These are phyloP conservation scores for Oncorhynchus kisutch DNA, from an alignment of 2,113 vertebrate species.

Conservation along the genomic window DNA sequence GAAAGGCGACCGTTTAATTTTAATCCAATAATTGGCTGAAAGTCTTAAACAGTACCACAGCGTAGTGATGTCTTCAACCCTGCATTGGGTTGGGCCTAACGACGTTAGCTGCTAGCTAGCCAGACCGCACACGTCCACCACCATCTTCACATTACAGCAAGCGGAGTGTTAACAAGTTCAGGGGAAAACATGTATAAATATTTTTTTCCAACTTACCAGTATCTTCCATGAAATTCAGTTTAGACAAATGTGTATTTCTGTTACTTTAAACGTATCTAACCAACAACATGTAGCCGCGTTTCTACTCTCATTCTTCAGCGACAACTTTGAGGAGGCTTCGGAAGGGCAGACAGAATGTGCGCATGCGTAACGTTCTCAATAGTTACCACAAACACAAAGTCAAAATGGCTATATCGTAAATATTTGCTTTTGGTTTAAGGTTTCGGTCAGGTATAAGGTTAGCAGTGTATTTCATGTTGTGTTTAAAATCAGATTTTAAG, in stretches of 20 bases:
- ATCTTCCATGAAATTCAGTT: constrained; percentile 60
- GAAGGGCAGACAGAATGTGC: constrained; percentile 16
- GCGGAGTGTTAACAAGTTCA: not conserved
- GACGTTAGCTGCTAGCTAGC: not conserved
- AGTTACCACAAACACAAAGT: no score
- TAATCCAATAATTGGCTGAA: no score
- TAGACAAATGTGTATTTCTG: constrained; percentile 24
- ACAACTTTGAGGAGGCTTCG: constrained; percentile 27
- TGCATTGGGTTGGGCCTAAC: not conserved
- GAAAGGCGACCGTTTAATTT: no score
- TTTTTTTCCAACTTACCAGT: constrained; percentile 58
- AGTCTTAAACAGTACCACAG: not conserved
- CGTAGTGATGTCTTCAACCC: not conserved
- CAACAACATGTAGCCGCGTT: constrained; percentile 32
- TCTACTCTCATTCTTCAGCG: constrained; percentile 53
- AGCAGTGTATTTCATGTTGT: no score
- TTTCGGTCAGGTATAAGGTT: no score
- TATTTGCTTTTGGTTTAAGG: no score
- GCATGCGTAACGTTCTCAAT: constrained; percentile 53
- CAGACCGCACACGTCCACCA: not conserved
- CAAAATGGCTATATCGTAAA: no score
- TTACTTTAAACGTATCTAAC: constrained; percentile 41
- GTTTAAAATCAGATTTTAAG: no score
- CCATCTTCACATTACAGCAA: not conserved
- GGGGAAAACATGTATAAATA: not conserved